These are phyloP conservation scores for Myopa tessellatipennis DNA, from an alignment of 2,888 invertebrate species.

Conservation along the genomic window DNA sequence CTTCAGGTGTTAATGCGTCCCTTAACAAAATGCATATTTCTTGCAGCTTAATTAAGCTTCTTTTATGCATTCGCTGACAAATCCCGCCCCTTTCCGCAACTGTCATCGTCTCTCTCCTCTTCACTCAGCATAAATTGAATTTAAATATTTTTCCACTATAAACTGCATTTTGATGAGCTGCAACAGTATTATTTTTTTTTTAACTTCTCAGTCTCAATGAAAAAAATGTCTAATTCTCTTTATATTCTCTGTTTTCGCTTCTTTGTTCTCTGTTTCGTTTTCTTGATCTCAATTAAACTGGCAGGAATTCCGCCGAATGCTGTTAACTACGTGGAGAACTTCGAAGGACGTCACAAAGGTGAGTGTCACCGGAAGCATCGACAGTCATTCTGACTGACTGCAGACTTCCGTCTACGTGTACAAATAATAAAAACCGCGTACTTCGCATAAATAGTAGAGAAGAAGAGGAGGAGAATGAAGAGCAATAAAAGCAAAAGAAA, in stretches of 20 bases:
- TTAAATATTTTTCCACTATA: constrained; percentile 40
- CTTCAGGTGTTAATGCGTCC: constrained; percentile 1
- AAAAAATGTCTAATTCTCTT: neutral
- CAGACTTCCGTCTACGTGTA: constrained; percentile 4
- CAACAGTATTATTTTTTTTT: constrained; percentile 12
- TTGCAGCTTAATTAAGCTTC: constrained; percentile 21
- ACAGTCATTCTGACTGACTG: neutral
- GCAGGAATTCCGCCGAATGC: constrained; percentile 67
- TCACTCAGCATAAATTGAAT: constrained; percentile 42
- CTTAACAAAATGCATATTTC: constrained; percentile 22
- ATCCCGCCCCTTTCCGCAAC: neutral
- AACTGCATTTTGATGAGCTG: constrained; percentile 45
- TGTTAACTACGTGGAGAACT: constrained; percentile 66
- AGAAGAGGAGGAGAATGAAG: neutral
- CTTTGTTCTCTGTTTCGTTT: constrained; percentile 11
- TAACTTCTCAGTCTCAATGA: neutral
- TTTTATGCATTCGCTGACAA: neutral
- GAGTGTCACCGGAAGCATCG: constrained; percentile 47
- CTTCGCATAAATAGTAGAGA: constrained; percentile 57
- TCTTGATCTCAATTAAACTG: constrained; percentile 45
- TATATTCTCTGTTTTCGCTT: neutral
- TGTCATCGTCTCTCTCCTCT: neutral
- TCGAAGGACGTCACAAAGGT: constrained; percentile 67
- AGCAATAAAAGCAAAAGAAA: neutral
- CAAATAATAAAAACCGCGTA: constrained; percentile 45